Conservation (phyloP, 2,888 invertebrate species). For the Dryomyza anilis region DNA sequence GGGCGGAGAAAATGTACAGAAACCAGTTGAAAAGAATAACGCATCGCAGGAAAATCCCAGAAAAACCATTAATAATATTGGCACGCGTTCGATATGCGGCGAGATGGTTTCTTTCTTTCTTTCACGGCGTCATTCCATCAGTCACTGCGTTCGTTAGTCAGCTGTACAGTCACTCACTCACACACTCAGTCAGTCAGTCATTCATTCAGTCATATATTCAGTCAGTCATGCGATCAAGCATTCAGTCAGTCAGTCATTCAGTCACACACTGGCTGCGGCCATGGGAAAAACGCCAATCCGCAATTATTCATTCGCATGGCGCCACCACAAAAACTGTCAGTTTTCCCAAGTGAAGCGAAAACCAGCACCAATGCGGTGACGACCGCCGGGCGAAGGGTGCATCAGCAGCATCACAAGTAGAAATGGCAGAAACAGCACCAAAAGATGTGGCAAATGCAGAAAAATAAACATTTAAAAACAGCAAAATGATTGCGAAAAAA, state of each 20-base stretch:
- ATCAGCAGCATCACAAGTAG: background rate
- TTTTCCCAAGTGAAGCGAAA: background rate
- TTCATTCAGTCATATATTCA: no score
- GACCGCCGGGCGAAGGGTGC: background rate
- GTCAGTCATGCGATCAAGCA: background rate
- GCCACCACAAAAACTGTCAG: constrained; percentile 41
- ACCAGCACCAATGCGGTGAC: background rate
- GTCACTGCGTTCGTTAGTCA: background rate
- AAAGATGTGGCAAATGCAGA: background rate
- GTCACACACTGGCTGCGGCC: background rate
- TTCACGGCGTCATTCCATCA: background rate
- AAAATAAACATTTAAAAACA: background rate
- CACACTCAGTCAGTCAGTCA: background rate
- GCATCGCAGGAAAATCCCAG: no score
- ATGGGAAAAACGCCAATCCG: constrained; percentile 50
- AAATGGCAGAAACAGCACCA: background rate
- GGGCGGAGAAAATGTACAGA: no score
- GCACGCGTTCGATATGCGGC: background rate
- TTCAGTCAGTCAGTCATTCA: background rate
- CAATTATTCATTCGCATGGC: constrained; percentile 58
- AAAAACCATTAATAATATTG: constrained; percentile 21
- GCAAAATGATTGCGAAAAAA: background rate
- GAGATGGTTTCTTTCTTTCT: no score
- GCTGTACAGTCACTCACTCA: background rate
- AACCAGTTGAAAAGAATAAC: no score